Conservation (phyloP, 37 sponge, comb jelly and placozoan genomes). For the Bolinopsis microptera region DNA sequence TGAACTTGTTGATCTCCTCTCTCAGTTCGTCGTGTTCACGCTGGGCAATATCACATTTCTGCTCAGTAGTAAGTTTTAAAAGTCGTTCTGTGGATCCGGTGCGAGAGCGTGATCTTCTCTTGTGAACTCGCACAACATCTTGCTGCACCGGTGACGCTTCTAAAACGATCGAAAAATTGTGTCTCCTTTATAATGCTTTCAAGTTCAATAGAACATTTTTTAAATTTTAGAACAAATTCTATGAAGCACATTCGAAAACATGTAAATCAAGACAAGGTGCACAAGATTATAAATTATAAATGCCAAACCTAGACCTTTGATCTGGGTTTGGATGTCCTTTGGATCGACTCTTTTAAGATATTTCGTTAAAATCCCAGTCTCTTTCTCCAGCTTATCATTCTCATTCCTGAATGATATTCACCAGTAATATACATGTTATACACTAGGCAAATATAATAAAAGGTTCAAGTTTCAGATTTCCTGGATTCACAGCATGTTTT, state of each 20-base stretch:
- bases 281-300: no score
- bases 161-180: neutral
- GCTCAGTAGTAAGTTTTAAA: slow-evolving; percentile 84
- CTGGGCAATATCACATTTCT: slow-evolving; percentile 97
- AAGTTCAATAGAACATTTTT: no score
- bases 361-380: slow-evolving; percentile 82
- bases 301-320: no score
- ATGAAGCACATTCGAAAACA: no score
- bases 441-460: no score
- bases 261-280: no score
- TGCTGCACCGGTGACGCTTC: slow-evolving; percentile 65
- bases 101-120: slow-evolving; percentile 43
- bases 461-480: no score
- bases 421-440: no score
- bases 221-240: no score
- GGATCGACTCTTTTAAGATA: slow-evolving; percentile 85
- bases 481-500: no score
- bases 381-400: slow-evolving; percentile 73
- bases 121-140: slow-evolving; percentile 59
- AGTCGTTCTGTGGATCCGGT: slow-evolving; percentile 68
- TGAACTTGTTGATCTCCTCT: slow-evolving; percentile 79
- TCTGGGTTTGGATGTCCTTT: slow-evolving; percentile 74
- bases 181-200: no score
- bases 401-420: slow-evolving; percentile 69
- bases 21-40: slow-evolving; percentile 89